Percentiles rank a stretch among this genome's conserved stretches.
These are phyloP conservation scores for Porites evermanni DNA, from an alignment of 92 coral and sea anemone species.

Conservation along the genomic window DNA sequence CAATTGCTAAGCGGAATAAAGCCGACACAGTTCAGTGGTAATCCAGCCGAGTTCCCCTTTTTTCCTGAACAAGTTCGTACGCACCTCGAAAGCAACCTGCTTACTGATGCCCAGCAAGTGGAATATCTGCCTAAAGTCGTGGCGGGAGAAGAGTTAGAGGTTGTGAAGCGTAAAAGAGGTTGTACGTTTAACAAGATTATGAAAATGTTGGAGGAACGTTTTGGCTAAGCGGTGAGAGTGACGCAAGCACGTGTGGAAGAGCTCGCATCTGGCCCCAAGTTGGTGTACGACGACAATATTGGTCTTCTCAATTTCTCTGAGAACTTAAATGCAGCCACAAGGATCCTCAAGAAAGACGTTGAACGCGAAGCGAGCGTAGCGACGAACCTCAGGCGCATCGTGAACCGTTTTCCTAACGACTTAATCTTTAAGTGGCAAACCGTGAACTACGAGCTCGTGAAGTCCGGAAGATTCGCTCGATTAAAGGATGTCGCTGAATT, in stretches of 20 bases:
- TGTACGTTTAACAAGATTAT: constrained; percentile 36
- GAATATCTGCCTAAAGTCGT: no score
- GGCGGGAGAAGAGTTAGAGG: constrained; percentile 9
- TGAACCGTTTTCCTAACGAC: constrained; percentile 61
- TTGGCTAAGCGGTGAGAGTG: constrained; percentile 56
- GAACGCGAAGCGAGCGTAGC: constrained; percentile 40
- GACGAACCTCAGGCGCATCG: constrained; percentile 27
- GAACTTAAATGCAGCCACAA: constrained; percentile 65
- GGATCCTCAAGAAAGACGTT: constrained; percentile 54
- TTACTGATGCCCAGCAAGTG: no score
- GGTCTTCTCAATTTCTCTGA: constrained; percentile 59
- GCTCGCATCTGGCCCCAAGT: constrained; percentile 63
- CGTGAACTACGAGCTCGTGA: constrained; percentile 53
- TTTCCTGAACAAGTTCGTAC: no score
- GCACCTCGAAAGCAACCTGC: no score
- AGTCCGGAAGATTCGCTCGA: constrained; percentile 42
- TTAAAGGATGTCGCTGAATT: constrained; percentile 57
- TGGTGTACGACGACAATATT: constrained; percentile 52
- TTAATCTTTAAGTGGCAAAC: constrained; percentile 59
- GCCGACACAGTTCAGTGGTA: no score
- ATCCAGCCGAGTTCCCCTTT: no score
- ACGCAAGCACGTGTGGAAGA: constrained; percentile 65
- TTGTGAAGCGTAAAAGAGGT: constrained; percentile 66
- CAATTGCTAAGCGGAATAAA: no score
- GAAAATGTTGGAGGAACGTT: constrained; percentile 66